These are phyloP conservation scores for Drosophila prosaltans DNA, from an alignment of 1,140 invertebrate genomes.

Conservation along the genomic window DNA sequence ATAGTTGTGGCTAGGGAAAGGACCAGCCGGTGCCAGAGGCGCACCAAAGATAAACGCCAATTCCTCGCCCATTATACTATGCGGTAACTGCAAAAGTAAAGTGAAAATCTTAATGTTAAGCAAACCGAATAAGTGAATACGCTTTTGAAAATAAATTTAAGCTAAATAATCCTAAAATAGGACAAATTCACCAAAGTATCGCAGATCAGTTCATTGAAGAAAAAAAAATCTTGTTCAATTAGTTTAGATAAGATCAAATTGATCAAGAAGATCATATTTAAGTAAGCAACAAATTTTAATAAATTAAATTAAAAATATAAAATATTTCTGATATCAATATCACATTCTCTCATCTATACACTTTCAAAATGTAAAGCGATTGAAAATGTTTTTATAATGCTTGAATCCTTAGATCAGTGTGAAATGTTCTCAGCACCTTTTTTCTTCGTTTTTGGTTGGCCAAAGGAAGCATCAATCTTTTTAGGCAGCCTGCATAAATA, in stretches of 20 bases:
- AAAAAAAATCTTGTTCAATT: too few species aligned
- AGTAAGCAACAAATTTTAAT: not conserved
- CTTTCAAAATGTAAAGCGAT: constrained; percentile 32
- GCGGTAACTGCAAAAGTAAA: constrained; percentile 78
- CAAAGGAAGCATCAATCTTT: constrained; percentile 72
- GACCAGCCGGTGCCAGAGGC: constrained; percentile 90
- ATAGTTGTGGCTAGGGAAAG: constrained; percentile 88
- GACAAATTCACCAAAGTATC: not conserved
- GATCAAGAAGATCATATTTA: too few species aligned
- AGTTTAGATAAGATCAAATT: too few species aligned
- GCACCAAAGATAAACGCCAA: constrained; percentile 95
- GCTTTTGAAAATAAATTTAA: not conserved
- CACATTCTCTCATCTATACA: not conserved
- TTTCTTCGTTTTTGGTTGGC: constrained; percentile 17
- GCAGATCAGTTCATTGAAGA: too few species aligned
- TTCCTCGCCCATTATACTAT: constrained; percentile 93
- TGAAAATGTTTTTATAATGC: constrained; percentile 36
- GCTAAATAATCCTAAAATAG: not conserved
- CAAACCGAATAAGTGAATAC: constrained; percentile 22
- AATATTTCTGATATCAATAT: constrained; percentile 16
- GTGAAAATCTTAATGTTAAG: not conserved
- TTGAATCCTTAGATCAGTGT: constrained; percentile 47
- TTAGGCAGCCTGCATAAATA: constrained; percentile 70
- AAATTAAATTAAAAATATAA: not conserved
- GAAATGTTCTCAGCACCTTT: constrained; percentile 61